Conservation (phyloP, 2,888 invertebrate genomes). For the Tholera decimalis region DNA sequence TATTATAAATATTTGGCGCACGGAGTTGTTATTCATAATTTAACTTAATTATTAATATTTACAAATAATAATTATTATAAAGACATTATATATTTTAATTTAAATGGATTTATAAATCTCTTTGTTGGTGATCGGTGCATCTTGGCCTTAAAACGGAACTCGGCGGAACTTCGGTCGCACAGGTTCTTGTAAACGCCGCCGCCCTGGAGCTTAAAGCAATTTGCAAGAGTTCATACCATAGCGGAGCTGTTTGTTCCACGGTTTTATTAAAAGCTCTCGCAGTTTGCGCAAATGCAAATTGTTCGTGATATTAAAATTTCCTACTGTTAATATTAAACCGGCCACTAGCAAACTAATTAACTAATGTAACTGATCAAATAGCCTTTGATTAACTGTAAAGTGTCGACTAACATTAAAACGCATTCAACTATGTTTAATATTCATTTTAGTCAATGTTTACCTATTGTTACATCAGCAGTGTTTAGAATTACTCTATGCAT, state of each 20-base stretch:
- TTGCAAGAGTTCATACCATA: constrained; percentile 87
- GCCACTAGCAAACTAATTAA: constrained; percentile 55
- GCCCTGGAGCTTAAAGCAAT: constrained; percentile 88
- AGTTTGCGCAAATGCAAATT: constrained; percentile 81
- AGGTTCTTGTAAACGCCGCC: constrained; percentile 86
- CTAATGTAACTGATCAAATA: constrained; percentile 47
- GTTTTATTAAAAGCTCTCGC: constrained; percentile 86
- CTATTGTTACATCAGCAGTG: background rate
- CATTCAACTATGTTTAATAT: constrained; percentile 1
- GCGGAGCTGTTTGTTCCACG: constrained; percentile 82
- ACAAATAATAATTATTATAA: no score
- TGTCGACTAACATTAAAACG: background rate
- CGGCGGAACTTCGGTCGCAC: constrained; percentile 83
- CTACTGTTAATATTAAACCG: constrained; percentile 54
- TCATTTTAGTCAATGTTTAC: background rate
- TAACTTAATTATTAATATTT: no score
- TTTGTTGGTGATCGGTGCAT: constrained; percentile 16
- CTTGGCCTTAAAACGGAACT: constrained; percentile 79
- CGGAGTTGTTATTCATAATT: no score
- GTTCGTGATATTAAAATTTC: constrained; percentile 81
- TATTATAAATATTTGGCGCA: no score
- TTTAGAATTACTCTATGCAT: background rate
- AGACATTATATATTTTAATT: background rate
- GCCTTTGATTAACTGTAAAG: constrained; percentile 28
- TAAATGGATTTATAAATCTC: constrained; percentile 1